These are phyloP conservation scores for Brachyrhaphis roseni DNA, from an alignment of 2,797 vertebrate genomes.

Conservation along the genomic window DNA sequence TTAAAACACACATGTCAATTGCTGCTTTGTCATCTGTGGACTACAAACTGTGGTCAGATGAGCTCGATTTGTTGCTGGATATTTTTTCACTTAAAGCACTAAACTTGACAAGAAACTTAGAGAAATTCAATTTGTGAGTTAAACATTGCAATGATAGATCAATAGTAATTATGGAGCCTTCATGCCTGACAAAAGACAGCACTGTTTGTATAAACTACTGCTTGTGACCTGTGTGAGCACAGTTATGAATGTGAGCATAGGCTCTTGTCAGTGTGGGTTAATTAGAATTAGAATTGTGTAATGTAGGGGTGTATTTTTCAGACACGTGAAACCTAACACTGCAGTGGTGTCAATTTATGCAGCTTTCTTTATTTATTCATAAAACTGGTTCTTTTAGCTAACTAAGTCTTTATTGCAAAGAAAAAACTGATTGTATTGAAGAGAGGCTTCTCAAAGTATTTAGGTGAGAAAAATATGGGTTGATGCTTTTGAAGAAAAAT, in stretches of 20 bases:
- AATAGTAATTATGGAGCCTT: slow-evolving; percentile 75
- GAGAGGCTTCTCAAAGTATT: slow-evolving; percentile 39
- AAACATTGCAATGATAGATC: slow-evolving; percentile 75
- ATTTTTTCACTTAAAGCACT: slow-evolving; percentile 70
- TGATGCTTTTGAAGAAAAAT: slow-evolving; percentile 34
- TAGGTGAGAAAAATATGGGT: slow-evolving; percentile 35
- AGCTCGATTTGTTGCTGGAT: slow-evolving; percentile 47
- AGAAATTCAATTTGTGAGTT: slow-evolving; percentile 72
- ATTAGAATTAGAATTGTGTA: slow-evolving; percentile 4
- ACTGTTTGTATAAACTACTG: slow-evolving; percentile 35
- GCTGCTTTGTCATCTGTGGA: slow-evolving; percentile 8
- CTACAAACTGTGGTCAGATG: slow-evolving; percentile 19
- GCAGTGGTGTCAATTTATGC: slow-evolving; percentile 9
- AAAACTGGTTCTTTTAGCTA: not conserved
- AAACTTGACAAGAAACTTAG: slow-evolving; percentile 76
- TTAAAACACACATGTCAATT: slow-evolving; percentile 3
- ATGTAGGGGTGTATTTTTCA: not conserved
- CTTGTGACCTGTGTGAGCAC: slow-evolving; percentile 17
- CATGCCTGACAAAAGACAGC: slow-evolving; percentile 62
- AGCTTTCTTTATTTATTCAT: not conserved
- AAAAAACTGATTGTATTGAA: slow-evolving; percentile 63
- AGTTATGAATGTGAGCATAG: slow-evolving; percentile 14
- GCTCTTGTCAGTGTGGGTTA: slow-evolving; percentile 19
- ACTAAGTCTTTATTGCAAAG: slow-evolving; percentile 24
- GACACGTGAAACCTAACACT: not conserved